A percentile compares a stretch with the other conserved stretches of the same genome.
These are phyloP conservation scores for Drosophila pseudotalamancana DNA, from an alignment of 2,888 invertebrate species.

Conservation along the genomic window DNA sequence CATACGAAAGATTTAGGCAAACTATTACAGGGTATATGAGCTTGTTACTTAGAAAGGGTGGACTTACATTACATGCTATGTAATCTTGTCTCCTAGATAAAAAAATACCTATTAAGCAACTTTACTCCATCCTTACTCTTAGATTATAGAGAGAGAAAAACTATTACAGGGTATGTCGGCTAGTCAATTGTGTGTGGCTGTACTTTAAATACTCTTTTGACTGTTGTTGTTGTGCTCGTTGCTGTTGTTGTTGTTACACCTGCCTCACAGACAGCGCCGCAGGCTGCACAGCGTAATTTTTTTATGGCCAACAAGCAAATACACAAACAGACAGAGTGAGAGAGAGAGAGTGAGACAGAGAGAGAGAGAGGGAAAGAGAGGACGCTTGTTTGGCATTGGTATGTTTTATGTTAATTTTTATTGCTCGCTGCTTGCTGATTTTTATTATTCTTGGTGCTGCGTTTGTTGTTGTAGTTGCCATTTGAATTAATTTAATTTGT, in stretches of 20 bases:
- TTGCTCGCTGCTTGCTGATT: constrained; percentile 57
- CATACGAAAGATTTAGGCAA: too few relatives aligned
- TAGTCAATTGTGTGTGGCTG: constrained; percentile 4
- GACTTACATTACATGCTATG: too few relatives aligned
- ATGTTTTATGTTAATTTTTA: constrained; percentile 76
- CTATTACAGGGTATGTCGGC: not conserved
- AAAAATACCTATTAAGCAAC: too few relatives aligned
- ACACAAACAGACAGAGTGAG: not conserved
- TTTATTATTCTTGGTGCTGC: constrained; percentile 52
- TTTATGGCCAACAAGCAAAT: constrained; percentile 36
- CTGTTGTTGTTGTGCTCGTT: constrained; percentile 10
- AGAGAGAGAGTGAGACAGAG: too few relatives aligned
- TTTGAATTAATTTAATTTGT: constrained; percentile 75
- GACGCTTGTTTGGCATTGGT: constrained; percentile 51
- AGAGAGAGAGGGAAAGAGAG: too few relatives aligned
- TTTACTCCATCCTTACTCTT: too few relatives aligned
- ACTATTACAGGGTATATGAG: too few relatives aligned
- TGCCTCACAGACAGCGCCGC: constrained; percentile 36
- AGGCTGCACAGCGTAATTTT: constrained; percentile 42
- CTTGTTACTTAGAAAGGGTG: too few relatives aligned
- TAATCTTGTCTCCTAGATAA: too few relatives aligned
- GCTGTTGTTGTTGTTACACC: constrained; percentile 38
- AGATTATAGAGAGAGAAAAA: too few relatives aligned
- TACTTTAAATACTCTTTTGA: constrained; percentile 7
- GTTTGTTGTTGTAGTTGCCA: constrained; percentile 38